Conservation (phyloP, 1,140 invertebrate genomes). For the Magallana ariakensis region DNA sequence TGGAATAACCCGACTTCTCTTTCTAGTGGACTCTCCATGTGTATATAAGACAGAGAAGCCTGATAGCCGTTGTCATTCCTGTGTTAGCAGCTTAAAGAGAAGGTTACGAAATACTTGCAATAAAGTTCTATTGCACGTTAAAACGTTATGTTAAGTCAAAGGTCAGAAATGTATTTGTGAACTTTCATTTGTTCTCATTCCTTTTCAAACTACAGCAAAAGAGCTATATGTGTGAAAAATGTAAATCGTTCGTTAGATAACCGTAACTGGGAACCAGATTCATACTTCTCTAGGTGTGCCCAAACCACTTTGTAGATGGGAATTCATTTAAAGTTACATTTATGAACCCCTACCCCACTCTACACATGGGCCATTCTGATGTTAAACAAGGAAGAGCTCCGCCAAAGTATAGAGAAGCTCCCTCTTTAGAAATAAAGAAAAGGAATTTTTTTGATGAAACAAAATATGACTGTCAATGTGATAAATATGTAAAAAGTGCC, state of each 20-base stretch:
- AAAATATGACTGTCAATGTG: not conserved
- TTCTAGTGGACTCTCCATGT: too few relatives aligned
- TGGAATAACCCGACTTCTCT: too few relatives aligned
- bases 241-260: not conserved
- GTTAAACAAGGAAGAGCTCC: not conserved
- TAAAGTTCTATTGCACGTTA: too few relatives aligned
- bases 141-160: too few relatives aligned
- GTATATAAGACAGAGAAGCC: too few relatives aligned
- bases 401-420: not conserved
- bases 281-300: not conserved
- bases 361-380: not conserved
- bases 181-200: slow-evolving; percentile 3
- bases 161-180: slow-evolving; percentile 34
- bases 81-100: too few relatives aligned
- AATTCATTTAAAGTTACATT: slow-evolving; percentile 10
- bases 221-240: not conserved
- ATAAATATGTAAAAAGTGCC: not conserved
- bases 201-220: slow-evolving; percentile 24
- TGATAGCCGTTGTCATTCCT: too few relatives aligned
- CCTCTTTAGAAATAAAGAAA: too few relatives aligned
- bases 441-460: too few relatives aligned
- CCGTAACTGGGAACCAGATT: slow-evolving; percentile 2
- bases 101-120: too few relatives aligned
- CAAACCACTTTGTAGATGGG: slow-evolving; percentile 41
- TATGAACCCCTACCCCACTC: slow-evolving; percentile 11